A percentile compares a stretch with the other conserved stretches of the same genome.
These are phyloP conservation scores for Pachycephus smyrnensis DNA, from an alignment of 2,888 invertebrate species.

Conservation along the genomic window DNA sequence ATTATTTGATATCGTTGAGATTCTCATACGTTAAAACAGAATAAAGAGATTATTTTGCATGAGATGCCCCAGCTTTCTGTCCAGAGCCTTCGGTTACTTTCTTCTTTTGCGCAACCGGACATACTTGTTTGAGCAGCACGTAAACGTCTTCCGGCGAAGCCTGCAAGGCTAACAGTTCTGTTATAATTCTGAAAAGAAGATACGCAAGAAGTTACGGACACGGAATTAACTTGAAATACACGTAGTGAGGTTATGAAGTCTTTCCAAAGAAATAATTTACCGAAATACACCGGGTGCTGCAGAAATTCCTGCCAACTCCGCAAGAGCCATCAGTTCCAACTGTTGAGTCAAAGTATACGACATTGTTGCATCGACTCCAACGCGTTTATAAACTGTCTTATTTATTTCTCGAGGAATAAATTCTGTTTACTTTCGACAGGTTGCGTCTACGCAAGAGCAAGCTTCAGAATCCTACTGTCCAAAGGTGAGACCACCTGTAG, in stretches of 20 bases:
- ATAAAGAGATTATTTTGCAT: not conserved
- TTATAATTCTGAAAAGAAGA: constrained; percentile 46
- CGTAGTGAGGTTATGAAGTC: constrained; percentile 14
- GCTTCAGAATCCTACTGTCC: not conserved
- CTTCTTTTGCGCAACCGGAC: constrained; percentile 25
- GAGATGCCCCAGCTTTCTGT: not conserved
- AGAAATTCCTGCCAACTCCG: constrained; percentile 53
- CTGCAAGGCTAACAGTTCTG: constrained; percentile 52
- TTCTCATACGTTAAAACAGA: not conserved
- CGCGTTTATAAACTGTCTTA: not conserved
- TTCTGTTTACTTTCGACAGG: not conserved
- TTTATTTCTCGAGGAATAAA: not conserved
- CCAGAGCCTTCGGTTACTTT: not conserved
- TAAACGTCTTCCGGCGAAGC: constrained; percentile 60
- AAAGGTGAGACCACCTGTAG: not conserved
- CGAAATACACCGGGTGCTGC: constrained; percentile 49
- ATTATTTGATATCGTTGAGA: not conserved
- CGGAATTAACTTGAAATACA: not conserved
- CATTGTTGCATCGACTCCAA: constrained; percentile 30
- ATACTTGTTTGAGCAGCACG: constrained; percentile 51
- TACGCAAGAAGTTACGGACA: constrained; percentile 7
- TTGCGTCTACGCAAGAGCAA: not conserved
- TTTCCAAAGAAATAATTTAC: constrained; percentile 30
- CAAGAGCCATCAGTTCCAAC: constrained; percentile 49
- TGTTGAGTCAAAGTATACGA: constrained; percentile 46